Conservation (phyloP, 2,888 invertebrate genomes). For the Brenthis daphne region DNA sequence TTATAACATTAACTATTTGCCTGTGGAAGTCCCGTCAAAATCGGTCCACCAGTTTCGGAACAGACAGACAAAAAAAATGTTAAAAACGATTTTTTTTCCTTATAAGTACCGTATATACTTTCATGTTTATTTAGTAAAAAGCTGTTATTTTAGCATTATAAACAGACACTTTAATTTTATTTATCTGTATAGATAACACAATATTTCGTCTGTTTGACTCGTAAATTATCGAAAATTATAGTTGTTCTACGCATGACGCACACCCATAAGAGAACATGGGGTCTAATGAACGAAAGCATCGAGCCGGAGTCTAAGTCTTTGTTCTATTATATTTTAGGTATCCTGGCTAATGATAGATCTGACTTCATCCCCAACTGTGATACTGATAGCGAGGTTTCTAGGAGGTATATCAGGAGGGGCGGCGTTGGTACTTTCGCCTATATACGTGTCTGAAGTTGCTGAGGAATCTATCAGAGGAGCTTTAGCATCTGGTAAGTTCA, state of each 20-base stretch:
- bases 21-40: no score
- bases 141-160: no score
- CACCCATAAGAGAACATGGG: not conserved
- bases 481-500: conserved; percentile 59
- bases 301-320: not conserved
- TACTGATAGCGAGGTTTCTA: conserved; percentile 80
- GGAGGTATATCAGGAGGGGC: conserved; percentile 81
- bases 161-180: no score
- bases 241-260: not conserved
- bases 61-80: no score
- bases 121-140: no score
- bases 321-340: conserved; percentile 53
- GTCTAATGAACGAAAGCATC: not conserved
- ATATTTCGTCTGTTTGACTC: no score
- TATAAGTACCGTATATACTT: no score
- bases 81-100: no score
- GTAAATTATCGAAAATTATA: no score
- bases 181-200: no score
- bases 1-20: no score
- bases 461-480: conserved; percentile 73
- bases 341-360: conserved; percentile 83
- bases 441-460: conserved; percentile 85
- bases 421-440: conserved; percentile 79
- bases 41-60: no score
- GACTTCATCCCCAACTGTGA: conserved; percentile 63